These are phyloP conservation scores for Poeciliopsis retropinna DNA, from an alignment of 2,113 vertebrate species.

Conservation along the genomic window DNA sequence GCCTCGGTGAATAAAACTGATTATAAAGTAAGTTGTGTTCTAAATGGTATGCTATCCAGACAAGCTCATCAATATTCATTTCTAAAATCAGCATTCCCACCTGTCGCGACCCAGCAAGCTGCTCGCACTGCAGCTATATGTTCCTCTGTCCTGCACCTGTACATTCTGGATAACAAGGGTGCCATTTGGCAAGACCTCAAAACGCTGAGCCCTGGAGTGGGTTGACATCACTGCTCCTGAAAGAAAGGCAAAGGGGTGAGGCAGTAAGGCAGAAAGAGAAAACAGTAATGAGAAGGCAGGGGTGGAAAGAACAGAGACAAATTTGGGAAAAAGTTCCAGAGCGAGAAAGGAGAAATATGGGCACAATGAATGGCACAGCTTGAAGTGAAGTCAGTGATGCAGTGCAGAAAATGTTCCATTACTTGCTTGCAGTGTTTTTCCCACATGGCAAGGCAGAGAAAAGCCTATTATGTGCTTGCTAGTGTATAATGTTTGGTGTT, in stretches of 20 bases:
- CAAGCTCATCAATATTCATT: constrained; percentile 26
- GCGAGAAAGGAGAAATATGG: constrained; percentile 33
- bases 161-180: constrained; percentile 85
- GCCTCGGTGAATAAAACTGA: not conserved
- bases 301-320: constrained; percentile 35
- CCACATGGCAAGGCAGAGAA: constrained; percentile 49
- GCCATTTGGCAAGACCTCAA: constrained; percentile 90
- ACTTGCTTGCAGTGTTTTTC: constrained; percentile 54
- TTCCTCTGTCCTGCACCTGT: constrained; percentile 89
- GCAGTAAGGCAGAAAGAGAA: constrained; percentile 19
- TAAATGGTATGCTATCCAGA: not conserved
- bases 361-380: constrained; percentile 29
- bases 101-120: constrained; percentile 86
- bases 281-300: constrained; percentile 29
- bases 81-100: constrained; percentile 46
- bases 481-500: constrained; percentile 52
- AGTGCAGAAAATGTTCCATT: constrained; percentile 65
- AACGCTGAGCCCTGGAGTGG: constrained; percentile 81
- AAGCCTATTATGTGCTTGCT: constrained; percentile 51
- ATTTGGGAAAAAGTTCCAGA: constrained; percentile 44
- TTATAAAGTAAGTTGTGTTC: constrained; percentile 3
- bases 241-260: constrained; percentile 31
- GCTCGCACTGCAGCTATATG: constrained; percentile 88
- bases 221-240: constrained; percentile 87
- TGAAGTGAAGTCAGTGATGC: constrained; percentile 52